phyloP scores from a whole-genome alignment of 2,113 vertebrate species.

The rat (Rattus norvegicus) region GRCr8 NC_086020.1:110949501-110950000 shows the following conservation, averaged over 20 bases:
- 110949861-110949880: conserved; percentile 59
- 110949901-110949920: conserved; percentile 49
- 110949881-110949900: conserved; percentile 51
- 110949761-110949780: neutral
- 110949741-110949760: conserved; percentile 64
- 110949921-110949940: conserved; percentile 56
- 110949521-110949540: conserved; percentile 12
- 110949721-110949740: conserved; percentile 48
- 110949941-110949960: conserved; percentile 62
- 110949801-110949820: conserved; percentile 57
- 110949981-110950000: conserved; percentile 36
- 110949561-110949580: conserved; percentile 32
- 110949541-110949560: conserved; percentile 3
- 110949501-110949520: conserved; percentile 1
- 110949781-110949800: conserved; percentile 44
- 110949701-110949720: neutral
- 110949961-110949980: conserved; percentile 57
- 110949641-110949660: neutral
- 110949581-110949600: conserved; percentile 54
- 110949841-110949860: conserved; percentile 54
- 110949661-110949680: neutral
- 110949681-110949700: neutral
- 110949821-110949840: conserved; percentile 34
- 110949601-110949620: conserved; percentile 30
- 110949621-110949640: neutral